Evolutionary conservation across 2,888 invertebrate species (phyloP).

Genomic region (Dynastes hyllus): DNA sequence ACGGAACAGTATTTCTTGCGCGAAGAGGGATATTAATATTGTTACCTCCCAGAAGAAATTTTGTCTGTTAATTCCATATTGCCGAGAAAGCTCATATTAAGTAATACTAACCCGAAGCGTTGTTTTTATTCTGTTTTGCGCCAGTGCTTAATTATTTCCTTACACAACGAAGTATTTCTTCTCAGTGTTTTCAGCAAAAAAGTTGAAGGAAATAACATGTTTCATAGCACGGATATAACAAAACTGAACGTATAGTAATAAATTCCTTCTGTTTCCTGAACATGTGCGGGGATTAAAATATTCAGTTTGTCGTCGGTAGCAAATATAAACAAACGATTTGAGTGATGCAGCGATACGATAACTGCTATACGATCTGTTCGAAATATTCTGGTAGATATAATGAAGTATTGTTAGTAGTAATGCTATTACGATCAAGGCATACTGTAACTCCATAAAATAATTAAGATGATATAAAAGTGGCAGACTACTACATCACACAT

Average conservation of each 20-base stretch:
- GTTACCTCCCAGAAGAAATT: conserved; percentile 16
- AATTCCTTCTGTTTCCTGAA: conserved; percentile 8
- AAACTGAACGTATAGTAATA: neutral
- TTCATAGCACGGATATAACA: neutral
- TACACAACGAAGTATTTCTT: neutral
- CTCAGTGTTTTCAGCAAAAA: neutral
- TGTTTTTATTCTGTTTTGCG: neutral
- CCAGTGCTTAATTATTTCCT: conserved; percentile 27
- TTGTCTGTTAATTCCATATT: conserved; percentile 10
- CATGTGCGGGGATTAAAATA: neutral
- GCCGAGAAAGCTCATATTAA: conserved; percentile 12
- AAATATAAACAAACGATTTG: neutral
- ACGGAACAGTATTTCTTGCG: neutral
- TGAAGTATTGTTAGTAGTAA: neutral
- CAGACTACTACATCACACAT: no score
- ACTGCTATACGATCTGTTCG: neutral
- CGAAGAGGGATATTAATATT: conserved; percentile 27
- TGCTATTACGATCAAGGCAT: neutral
- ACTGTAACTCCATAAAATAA: neutral
- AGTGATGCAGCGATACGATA: conserved; percentile 2
- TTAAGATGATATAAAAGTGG: no score
- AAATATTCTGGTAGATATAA: neutral
- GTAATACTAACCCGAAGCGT: neutral
- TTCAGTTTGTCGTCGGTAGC: conserved; percentile 3
- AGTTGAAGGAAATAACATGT: neutral